Percentiles rank a stretch among this genome's conserved stretches.
phyloP scores from a whole-genome alignment of 2,888 invertebrate species.

The Rotaria macrura region DNA sequence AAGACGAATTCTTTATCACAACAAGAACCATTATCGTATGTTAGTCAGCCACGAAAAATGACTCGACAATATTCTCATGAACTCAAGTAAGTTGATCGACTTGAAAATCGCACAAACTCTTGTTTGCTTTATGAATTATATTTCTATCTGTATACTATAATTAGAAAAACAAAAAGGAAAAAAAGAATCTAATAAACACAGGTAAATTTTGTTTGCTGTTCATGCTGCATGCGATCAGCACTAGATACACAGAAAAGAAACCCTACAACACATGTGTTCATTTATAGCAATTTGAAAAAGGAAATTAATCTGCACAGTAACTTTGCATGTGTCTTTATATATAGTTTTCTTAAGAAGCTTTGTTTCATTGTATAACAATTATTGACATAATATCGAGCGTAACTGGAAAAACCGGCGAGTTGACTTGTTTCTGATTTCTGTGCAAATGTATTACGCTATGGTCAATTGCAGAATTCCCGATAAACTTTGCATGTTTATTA shows the following conservation, averaged over 20 bases:
- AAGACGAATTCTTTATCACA: background rate
- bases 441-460: no score
- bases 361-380: background rate
- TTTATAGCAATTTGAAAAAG: background rate
- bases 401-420: no score
- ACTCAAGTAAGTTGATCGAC: background rate
- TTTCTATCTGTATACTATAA: background rate
- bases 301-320: background rate
- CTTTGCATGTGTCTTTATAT: background rate
- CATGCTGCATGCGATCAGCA: background rate
- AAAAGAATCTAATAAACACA: background rate
- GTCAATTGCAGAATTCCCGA: background rate
- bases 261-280: background rate
- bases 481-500: background rate
- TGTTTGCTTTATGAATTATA: background rate
- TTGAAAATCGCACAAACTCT: no score
- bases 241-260: background rate
- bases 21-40: constrained; percentile 12
- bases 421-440: no score
- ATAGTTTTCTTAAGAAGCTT: background rate
- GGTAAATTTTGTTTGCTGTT: background rate
- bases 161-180: background rate
- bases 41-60: background rate
- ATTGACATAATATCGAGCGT: background rate
- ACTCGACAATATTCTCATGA: background rate